phyloP scores from a whole-genome alignment of 2,797 vertebrate genomes.

The Myotis vivesi region DNA sequence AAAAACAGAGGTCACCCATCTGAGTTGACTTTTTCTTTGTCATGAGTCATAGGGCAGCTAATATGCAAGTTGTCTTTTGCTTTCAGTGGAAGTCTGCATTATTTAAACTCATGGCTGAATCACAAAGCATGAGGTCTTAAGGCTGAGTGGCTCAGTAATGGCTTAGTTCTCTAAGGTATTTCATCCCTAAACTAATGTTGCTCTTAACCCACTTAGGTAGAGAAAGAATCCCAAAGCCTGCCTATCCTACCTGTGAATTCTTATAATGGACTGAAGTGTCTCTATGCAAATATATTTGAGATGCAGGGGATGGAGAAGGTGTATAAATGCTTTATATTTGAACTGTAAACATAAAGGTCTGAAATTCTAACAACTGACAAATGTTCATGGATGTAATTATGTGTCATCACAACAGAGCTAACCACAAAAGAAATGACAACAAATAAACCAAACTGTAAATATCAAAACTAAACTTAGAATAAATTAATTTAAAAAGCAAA shows the following conservation, averaged over 20 bases:
- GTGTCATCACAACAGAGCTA: background rate
- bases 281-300: background rate
- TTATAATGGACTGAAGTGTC: background rate
- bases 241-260: background rate
- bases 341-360: background rate
- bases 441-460: background rate
- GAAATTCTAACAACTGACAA: conserved; percentile 10
- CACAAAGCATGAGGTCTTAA: background rate
- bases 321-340: background rate
- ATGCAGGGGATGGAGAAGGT: background rate
- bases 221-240: background rate
- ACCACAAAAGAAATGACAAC: background rate
- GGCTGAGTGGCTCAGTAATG: background rate
- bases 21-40: background rate
- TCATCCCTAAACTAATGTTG: background rate
- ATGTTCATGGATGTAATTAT: background rate
- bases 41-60: background rate
- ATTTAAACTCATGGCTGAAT: background rate
- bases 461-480: background rate
- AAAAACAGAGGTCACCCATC: conserved; percentile 8
- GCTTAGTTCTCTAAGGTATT: background rate
- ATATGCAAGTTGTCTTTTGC: background rate
- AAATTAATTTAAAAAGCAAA: conserved; percentile 3
- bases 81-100: background rate
- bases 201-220: background rate